Evolutionary conservation across 92 coral and sea anemone species (phyloP), one percentile per base, ranked within the genome.

Genomic region (Bergia sp.): DNA sequence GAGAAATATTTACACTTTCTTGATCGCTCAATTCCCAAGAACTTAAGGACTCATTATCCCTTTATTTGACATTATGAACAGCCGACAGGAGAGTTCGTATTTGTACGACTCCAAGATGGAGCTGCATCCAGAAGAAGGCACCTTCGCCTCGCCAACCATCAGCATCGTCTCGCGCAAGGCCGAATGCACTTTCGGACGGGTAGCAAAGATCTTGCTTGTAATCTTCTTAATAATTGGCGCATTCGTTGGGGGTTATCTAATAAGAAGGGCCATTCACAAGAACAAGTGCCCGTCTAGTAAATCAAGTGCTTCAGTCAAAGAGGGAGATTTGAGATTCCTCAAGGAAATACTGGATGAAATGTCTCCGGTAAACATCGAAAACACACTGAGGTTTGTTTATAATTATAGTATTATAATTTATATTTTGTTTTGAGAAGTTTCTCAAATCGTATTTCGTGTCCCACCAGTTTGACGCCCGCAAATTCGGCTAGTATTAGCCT

Each of bases 51-150:
- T 84, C 40, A 72, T 84, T 84, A 84, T 71, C 79, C 64, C 12
- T 84, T 10, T 29, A 71, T 84, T 84, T 84, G 47, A 84, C 87
- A 71, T 84, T 84, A 84, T 84, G 87, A 84, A 84, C 21, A 84
- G 69, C 65, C 67, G 75, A 38, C 92, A 91, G 44, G 94, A 95
- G 84, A 95, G 89, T 64, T 91, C 92, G 58, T 61, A 86, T 53
- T 89, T 95, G 92, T 92, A 90, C 89, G 98, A 93, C 91, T 93
- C 93, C 87, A 95, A 93, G 89, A 95, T 95, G 98, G 98, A 95
- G 88, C 92, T 95, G 15, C 96, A 95, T 41, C 93, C 95, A 1
- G 94, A 92, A 4, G 97, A 94, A 82, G 95, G 91, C 5, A 86
- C 91, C 38, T 92, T 93, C 29, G 94, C 94, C 0, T 90, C 94